Percentiles rank a stretch among this genome's conserved stretches.
Conservation (phyloP, 2,797 vertebrate genomes). For the Thamnophis elegans region DNA sequence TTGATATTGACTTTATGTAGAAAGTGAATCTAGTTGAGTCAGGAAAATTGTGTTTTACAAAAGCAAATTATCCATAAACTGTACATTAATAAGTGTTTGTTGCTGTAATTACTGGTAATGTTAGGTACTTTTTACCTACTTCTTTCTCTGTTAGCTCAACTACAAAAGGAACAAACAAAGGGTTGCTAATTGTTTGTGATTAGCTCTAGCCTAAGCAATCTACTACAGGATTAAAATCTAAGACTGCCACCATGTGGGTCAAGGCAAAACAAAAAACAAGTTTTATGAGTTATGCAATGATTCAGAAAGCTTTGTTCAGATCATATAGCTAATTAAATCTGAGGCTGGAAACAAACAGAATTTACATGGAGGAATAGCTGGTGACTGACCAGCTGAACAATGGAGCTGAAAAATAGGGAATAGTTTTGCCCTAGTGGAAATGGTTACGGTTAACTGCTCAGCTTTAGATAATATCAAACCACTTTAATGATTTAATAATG, state of each 20-base stretch:
- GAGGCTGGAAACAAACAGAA: background rate
- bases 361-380: background rate
- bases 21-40: background rate
- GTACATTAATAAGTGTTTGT: background rate
- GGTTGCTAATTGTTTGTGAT: constrained; percentile 1
- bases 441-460: too few relatives aligned
- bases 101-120: background rate
- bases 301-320: background rate
- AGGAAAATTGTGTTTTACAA: background rate
- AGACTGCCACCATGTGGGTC: background rate
- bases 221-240: background rate
- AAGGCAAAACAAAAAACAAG: constrained; percentile 1
- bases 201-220: constrained; percentile 22
- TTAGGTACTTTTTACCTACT: background rate
- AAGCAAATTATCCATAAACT: background rate
- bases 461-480: background rate
- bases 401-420: background rate
- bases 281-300: background rate
- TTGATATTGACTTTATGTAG: background rate
- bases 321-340: background rate
- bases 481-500: background rate
- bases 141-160: constrained; percentile 13
- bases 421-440: background rate
- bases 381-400: background rate
- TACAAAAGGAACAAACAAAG: constrained; percentile 21